phyloP scores from a whole-genome alignment of 2,797 vertebrate species.

The Enteromius viviparus region DNA sequence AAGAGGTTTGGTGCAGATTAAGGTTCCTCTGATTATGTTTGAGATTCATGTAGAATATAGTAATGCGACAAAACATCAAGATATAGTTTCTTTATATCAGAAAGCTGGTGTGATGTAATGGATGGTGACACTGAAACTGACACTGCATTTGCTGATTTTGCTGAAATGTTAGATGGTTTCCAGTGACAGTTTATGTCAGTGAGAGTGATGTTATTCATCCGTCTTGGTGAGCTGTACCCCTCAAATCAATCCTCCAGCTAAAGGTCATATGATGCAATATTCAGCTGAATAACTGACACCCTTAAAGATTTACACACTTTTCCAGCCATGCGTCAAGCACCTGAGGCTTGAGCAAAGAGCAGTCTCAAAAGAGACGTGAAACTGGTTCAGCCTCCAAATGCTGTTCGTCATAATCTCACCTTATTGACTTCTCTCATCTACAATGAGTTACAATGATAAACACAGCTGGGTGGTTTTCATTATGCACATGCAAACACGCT shows the following conservation, averaged over 20 bases:
- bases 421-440: not conserved
- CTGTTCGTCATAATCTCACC: constrained; percentile 7
- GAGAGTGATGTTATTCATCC: not conserved
- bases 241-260: not conserved
- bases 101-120: not conserved
- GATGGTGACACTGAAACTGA: not conserved
- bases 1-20: not conserved
- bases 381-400: constrained; percentile 6
- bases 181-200: not conserved
- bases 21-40: not conserved
- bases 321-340: not conserved
- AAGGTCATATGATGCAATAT: constrained; percentile 13
- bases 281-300: not conserved
- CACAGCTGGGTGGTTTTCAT: not conserved
- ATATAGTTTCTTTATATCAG: not conserved
- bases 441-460: not conserved
- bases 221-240: not conserved
- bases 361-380: not conserved
- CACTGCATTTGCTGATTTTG: not conserved
- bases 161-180: not conserved
- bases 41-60: not conserved
- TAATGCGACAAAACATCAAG: not conserved
- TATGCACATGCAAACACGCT: not conserved
- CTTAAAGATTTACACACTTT: not conserved
- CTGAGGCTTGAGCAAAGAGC: not conserved